These are phyloP conservation scores for Scaptomyza parva DNA, from an alignment of 2,888 invertebrate genomes.

Conservation along the genomic window DNA sequence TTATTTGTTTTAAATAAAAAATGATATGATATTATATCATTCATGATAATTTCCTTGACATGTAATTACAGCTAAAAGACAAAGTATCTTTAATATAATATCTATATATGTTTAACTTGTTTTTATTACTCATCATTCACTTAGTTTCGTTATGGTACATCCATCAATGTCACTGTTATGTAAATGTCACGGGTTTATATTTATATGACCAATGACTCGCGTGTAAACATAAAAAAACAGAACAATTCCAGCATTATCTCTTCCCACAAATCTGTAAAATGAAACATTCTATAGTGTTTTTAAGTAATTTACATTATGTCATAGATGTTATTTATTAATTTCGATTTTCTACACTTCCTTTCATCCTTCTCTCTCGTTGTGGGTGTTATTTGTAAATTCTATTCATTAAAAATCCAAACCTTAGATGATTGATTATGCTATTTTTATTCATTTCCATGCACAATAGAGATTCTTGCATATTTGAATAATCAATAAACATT, in stretches of 20 bases:
- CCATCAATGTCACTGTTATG: slow-evolving; percentile 41
- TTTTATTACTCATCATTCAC: slow-evolving; percentile 33
- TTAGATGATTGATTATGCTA: slow-evolving; percentile 65
- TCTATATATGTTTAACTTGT: background rate
- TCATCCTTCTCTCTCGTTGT: background rate
- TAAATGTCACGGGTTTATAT: background rate
- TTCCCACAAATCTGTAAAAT: background rate
- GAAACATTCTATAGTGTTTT: background rate
- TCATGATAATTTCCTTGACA: no score
- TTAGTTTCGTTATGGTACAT: slow-evolving; percentile 16
- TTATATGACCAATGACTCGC: slow-evolving; percentile 18
- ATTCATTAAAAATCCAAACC: slow-evolving; percentile 2
- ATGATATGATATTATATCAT: no score
- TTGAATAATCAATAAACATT: slow-evolving; percentile 53
- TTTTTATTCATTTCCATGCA: slow-evolving; percentile 58
- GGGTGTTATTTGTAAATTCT: slow-evolving; percentile 4
- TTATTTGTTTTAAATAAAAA: no score
- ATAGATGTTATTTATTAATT: background rate
- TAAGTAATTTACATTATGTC: background rate
- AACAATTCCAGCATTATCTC: background rate
- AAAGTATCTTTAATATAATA: slow-evolving; percentile 3
- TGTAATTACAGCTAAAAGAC: no score
- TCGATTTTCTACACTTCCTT: background rate
- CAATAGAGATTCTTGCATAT: slow-evolving; percentile 42
- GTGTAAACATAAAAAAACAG: background rate